Conservation (phyloP, 2,888 invertebrate genomes). For the Synanthedon formicaeformis region DNA sequence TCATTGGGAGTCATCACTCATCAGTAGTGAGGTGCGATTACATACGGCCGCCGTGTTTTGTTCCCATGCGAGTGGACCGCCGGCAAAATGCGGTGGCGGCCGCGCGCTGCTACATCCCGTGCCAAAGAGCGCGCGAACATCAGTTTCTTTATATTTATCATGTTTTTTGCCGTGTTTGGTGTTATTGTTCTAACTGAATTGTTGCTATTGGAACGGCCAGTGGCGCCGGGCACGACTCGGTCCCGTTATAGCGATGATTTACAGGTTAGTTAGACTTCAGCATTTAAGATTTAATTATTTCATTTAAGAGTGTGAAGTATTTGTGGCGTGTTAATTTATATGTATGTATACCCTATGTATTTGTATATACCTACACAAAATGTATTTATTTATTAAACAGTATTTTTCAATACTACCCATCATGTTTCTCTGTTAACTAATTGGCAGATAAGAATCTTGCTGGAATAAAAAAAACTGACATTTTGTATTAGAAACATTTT, state of each 20-base stretch:
- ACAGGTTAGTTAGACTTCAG: slow-evolving; percentile 46
- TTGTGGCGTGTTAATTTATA: too few species aligned
- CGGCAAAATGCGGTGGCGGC: slow-evolving; percentile 60
- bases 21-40: slow-evolving; percentile 34
- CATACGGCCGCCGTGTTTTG: slow-evolving; percentile 23
- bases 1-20: slow-evolving; percentile 16
- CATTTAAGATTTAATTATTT: too few species aligned
- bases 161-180: slow-evolving; percentile 91
- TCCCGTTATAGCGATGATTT: slow-evolving; percentile 79
- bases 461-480: too few species aligned
- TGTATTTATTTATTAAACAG: too few species aligned
- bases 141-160: slow-evolving; percentile 90
- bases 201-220: slow-evolving; percentile 67
- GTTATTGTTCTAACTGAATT: slow-evolving; percentile 90
- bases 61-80: slow-evolving; percentile 36
- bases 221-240: slow-evolving; percentile 64
- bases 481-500: too few species aligned
- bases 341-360: too few species aligned
- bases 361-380: too few species aligned
- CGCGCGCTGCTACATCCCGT: slow-evolving; percentile 61
- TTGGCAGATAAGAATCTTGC: too few species aligned
- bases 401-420: too few species aligned
- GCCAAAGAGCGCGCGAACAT: slow-evolving; percentile 85
- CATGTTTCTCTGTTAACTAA: too few species aligned
- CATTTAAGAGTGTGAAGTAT: too few species aligned